phyloP scores from a whole-genome alignment of 37 sponge, comb jelly and placozoan genomes.

The Hexactinellida sp. region DNA sequence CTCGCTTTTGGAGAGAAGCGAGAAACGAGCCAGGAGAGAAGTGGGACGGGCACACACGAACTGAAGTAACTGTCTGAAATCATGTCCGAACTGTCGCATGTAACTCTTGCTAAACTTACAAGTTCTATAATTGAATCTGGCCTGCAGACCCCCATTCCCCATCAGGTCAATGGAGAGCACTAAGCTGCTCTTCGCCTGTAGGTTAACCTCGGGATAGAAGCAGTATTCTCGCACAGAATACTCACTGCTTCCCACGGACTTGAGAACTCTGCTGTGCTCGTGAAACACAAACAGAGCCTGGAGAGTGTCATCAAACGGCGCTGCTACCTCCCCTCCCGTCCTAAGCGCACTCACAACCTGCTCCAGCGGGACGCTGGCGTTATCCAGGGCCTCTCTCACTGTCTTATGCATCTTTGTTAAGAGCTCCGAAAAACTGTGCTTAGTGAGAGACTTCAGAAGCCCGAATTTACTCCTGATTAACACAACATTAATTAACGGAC shows the following conservation, averaged over 20 bases:
- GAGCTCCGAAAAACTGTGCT: not conserved
- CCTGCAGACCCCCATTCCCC: not conserved
- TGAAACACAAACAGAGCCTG: slow-evolving; percentile 13
- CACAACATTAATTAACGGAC: not conserved
- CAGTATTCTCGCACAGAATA: not conserved
- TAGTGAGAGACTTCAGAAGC: not conserved
- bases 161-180: not conserved
- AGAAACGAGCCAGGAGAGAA: not conserved
- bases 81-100: not conserved
- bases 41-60: not conserved
- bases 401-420: not conserved
- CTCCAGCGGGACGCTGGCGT: not conserved
- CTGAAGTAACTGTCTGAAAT: not conserved
- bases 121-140: not conserved
- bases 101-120: not conserved
- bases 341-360: not conserved
- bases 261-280: not conserved
- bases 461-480: slow-evolving; percentile 10
- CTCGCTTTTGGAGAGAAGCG: not conserved
- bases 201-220: not conserved
- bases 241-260: not conserved
- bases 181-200: not conserved
- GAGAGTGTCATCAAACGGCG: not conserved
- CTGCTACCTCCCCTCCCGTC: not conserved
- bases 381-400: not conserved